Evolutionary conservation across 2,888 invertebrate species (phyloP).

Genomic region (Ecliptopera silaceata): DNA sequence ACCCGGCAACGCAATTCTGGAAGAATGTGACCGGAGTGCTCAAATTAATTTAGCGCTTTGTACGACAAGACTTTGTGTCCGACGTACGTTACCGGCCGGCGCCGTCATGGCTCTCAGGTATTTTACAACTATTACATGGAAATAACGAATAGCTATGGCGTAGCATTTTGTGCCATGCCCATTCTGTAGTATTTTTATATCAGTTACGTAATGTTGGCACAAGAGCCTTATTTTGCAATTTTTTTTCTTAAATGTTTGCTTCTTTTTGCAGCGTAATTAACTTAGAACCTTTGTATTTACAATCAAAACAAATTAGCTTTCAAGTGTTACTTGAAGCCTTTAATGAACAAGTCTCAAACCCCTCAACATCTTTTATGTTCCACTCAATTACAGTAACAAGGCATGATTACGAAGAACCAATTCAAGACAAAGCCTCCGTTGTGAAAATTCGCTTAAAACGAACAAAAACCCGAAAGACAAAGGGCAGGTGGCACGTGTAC

Average conservation of each 20-base stretch:
- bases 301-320: neutral
- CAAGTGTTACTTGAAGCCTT: neutral
- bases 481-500: slow-evolving; percentile 19
- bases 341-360: neutral
- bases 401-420: slow-evolving; percentile 1
- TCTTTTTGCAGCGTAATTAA: too few relatives aligned
- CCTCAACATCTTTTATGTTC: slow-evolving; percentile 4
- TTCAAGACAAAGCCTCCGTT: slow-evolving; percentile 22
- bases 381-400: slow-evolving; percentile 22
- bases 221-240: too few relatives aligned
- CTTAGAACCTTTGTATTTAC: neutral
- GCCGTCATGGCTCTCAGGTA: too few relatives aligned
- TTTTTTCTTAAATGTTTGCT: too few relatives aligned
- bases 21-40: neutral
- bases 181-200: too few relatives aligned
- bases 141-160: neutral
- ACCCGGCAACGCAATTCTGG: neutral
- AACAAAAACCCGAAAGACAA: slow-evolving; percentile 25
- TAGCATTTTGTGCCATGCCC: too few relatives aligned
- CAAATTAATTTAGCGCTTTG: slow-evolving; percentile 1
- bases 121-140: neutral
- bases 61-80: neutral
- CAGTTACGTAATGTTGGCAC: too few relatives aligned
- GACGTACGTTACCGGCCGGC: too few relatives aligned
- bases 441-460: slow-evolving; percentile 19